A percentile compares a stretch with the other conserved stretches of the same genome.
phyloP scores from a whole-genome alignment of 2,797 vertebrate genomes.

The Pyrocephalus nanus region DNA sequence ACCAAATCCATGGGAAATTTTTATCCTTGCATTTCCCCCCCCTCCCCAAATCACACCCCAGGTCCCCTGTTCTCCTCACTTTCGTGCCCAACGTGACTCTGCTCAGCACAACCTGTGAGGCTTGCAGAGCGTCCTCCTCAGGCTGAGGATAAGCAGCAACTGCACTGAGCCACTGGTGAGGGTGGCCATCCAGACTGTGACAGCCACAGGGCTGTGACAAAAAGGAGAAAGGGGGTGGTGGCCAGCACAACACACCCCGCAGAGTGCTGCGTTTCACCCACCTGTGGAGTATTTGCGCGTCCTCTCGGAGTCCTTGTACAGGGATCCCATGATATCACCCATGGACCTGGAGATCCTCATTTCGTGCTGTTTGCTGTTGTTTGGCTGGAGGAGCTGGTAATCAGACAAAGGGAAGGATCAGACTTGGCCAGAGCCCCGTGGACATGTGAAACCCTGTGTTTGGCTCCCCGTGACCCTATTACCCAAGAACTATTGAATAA shows the following conservation, averaged over 20 bases:
- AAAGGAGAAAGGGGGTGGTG: not conserved
- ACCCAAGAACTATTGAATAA: not conserved
- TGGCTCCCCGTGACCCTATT: not conserved
- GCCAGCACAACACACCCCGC: not conserved
- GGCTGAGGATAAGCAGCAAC: not conserved
- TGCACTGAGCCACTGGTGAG: not conserved
- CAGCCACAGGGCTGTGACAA: not conserved
- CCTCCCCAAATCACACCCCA: not conserved
- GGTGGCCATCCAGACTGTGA: not conserved
- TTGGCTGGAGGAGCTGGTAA: conserved; percentile 85
- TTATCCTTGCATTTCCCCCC: not conserved
- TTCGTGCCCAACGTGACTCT: not conserved
- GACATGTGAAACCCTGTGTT: not conserved
- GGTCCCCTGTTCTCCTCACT: not conserved
- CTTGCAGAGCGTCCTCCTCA: not conserved
- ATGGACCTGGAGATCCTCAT: conserved; percentile 90
- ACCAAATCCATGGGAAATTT: not conserved
- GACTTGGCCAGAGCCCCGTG: not conserved
- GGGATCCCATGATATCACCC: conserved; percentile 90
- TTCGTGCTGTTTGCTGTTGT: conserved; percentile 89
- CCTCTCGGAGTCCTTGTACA: conserved; percentile 87
- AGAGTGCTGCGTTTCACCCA: not conserved
- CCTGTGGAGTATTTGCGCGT: conserved; percentile 91
- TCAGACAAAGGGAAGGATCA: conserved; percentile 18
- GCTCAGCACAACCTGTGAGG: not conserved